A percentile compares a stretch with the other conserved stretches of the same genome.
Evolutionary conservation across 2,888 invertebrate genomes (phyloP).

Genomic region (Mimachlamys varia): DNA sequence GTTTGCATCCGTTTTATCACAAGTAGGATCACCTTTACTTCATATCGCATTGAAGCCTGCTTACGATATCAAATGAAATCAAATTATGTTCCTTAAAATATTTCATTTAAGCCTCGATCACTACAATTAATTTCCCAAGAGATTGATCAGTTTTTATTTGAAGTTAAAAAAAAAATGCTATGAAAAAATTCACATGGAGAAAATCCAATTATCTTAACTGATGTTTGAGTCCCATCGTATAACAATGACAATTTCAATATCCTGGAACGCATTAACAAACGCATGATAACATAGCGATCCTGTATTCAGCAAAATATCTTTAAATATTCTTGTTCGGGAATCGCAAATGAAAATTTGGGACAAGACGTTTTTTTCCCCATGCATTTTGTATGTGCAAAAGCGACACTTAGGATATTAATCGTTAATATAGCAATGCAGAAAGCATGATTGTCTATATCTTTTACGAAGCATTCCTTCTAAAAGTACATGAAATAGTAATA

Average conservation of each 20-base stretch:
- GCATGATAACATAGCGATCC: background rate
- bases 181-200: too few species aligned
- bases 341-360: slow-evolving; percentile 23
- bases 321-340: background rate
- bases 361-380: too few species aligned
- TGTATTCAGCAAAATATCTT: background rate
- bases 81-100: background rate
- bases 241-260: slow-evolving; percentile 6
- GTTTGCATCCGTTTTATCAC: background rate
- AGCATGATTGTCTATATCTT: too few species aligned
- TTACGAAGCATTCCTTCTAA: too few species aligned
- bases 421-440: too few species aligned
- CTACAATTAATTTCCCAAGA: background rate
- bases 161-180: background rate
- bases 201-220: background rate
- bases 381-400: too few species aligned
- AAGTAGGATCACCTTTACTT: background rate
- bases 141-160: background rate
- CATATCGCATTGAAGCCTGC: background rate
- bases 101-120: background rate
- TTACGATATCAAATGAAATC: background rate
- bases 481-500: too few species aligned
- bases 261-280: background rate
- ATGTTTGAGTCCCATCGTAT: background rate
- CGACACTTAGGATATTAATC: too few species aligned